Evolutionary conservation across 2,797 vertebrate species (phyloP), one percentile per base, ranked within the genome.

Genomic region (Syncerus caffer): DNA sequence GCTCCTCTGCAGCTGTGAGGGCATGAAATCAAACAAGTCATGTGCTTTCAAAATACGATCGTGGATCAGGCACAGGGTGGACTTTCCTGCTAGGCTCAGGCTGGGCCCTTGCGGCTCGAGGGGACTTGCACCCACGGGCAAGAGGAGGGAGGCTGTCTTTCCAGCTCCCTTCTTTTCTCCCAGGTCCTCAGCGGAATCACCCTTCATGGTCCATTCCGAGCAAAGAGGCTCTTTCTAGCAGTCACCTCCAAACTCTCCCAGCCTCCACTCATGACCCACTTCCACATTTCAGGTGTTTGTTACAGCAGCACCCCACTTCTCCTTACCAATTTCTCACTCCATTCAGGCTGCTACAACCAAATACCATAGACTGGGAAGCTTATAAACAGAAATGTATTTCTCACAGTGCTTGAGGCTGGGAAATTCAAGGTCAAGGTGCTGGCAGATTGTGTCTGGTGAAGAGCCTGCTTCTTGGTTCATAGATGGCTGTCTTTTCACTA

Each of bases 51-150:
- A 85, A 89, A 42, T 7, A 58, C 15, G 47, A 0, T 3, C 0
- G 2, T 47, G 23, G 14, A 1, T 5, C 34, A 42, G 84, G 17
- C 16, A 6, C 14, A 60, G 21, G 42, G 8, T 3, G 0, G 19
- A 34, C 19, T 31, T 83, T 45, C 76, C 15, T 27, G 3, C 15
- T 14, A 64, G 86, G 14, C 67, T 85, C 23, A 0, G 4, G 7
- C 31, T 42, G 55, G 55, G 55, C 9, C 17, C 23, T 12, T 27
- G 3, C 4, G 3, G 80, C 29, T 45, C 1, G 0, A 53, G 53
- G 53, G 21, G 11, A 4, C 76, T 47, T 16, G 27, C 16, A 19
- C 16, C 31, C 62, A 12, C 5, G 1, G 64, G 34, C 64, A 38
- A n/a, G 53, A 53, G 13, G 17, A 58, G 0, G 1, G 50, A 67